phyloP scores from a whole-genome alignment of 2,797 vertebrate species.

The Thripadectes ignobilis region DNA sequence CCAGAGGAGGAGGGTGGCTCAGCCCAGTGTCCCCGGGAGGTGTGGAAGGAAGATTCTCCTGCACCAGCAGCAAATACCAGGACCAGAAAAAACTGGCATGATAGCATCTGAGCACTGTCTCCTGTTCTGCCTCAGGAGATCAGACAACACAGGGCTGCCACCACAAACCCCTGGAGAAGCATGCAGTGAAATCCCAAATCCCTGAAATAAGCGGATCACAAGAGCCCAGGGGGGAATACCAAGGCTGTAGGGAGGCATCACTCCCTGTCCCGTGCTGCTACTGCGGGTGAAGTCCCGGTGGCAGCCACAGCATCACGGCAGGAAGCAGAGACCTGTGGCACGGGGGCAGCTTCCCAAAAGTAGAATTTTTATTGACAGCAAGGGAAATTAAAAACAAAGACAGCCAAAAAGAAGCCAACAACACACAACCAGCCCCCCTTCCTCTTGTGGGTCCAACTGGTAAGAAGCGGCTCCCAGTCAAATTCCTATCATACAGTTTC shows the following conservation, averaged over 20 bases:
- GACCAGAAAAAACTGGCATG: accelerated
- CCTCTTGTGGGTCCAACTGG: accelerated
- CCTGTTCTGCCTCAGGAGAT: background rate
- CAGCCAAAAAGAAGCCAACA: background rate
- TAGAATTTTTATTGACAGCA: conserved; percentile 58
- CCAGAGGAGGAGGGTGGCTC: accelerated
- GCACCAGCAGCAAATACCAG: background rate
- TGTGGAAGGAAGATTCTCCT: accelerated
- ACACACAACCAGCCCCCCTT: background rate
- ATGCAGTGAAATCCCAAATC: accelerated
- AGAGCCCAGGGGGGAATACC: background rate
- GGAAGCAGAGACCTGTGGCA: background rate
- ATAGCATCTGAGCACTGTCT: background rate
- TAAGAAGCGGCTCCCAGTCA: background rate
- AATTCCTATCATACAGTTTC: background rate
- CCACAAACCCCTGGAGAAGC: accelerated
- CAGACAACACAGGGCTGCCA: background rate
- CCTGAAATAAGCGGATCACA: background rate
- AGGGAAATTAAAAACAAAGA: conserved; percentile 40
- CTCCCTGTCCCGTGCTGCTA: background rate
- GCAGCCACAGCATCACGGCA: accelerated
- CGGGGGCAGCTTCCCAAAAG: conserved; percentile 15
- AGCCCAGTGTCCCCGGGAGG: accelerated
- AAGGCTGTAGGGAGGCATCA: background rate
- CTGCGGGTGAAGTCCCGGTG: background rate